Evolutionary conservation across 2,888 invertebrate genomes (phyloP).

Genomic region (Ormyrus labotus): DNA sequence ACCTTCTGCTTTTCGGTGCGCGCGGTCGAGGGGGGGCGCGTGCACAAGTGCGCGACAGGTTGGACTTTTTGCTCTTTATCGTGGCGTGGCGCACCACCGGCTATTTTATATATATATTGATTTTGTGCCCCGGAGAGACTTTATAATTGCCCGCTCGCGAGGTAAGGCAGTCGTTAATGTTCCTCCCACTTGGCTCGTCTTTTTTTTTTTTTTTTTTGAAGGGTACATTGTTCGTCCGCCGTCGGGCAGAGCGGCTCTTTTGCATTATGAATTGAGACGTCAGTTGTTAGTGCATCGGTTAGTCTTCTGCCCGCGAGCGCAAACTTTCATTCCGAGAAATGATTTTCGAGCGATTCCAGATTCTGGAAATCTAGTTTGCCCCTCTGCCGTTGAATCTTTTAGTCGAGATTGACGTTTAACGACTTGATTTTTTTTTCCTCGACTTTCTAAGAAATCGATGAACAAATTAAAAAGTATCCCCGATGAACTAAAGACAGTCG

Average conservation of each 20-base stretch:
- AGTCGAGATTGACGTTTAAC: too few species aligned
- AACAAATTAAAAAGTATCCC: too few species aligned
- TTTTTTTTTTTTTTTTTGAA: constrained; percentile 12
- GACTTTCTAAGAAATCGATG: too few species aligned
- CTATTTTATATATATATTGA: constrained; percentile 50
- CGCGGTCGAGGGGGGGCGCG: background rate
- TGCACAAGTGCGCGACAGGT: constrained; percentile 42
- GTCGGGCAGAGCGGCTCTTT: background rate
- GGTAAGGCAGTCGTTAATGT: background rate
- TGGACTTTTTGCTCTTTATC: constrained; percentile 50
- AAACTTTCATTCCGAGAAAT: too few species aligned
- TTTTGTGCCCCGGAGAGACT: constrained; percentile 25
- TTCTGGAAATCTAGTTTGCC: too few species aligned
- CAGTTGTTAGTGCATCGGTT: background rate
- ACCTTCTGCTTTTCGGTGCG: constrained; percentile 26
- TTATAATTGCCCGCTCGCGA: constrained; percentile 37
- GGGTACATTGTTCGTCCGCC: background rate
- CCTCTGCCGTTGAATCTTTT: too few species aligned
- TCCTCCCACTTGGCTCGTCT: too few species aligned
- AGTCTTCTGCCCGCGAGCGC: too few species aligned
- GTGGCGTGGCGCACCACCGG: constrained; percentile 7
- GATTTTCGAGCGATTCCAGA: too few species aligned
- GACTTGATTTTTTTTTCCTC: too few species aligned
- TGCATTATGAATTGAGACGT: constrained; percentile 48
- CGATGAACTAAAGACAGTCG: too few species aligned